A percentile compares a stretch with the other conserved stretches of the same genome.
phyloP scores from a whole-genome alignment of 2,888 invertebrate species.

The Callyntrura guangdongensis region DNA sequence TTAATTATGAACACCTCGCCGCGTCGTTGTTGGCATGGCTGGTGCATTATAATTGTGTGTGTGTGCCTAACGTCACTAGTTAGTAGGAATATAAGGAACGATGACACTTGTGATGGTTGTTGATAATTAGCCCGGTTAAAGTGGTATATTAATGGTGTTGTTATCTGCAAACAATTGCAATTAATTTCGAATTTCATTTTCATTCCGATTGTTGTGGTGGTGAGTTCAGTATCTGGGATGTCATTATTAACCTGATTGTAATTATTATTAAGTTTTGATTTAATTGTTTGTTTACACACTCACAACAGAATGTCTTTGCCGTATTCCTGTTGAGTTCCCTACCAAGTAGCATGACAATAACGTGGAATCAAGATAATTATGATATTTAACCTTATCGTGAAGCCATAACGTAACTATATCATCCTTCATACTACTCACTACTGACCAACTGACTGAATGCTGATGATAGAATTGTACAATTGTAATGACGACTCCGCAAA shows the following conservation, averaged over 20 bases:
- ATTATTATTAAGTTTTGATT: neutral
- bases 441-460: conserved; percentile 73
- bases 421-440: conserved; percentile 5
- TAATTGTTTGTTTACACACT: conserved; percentile 1
- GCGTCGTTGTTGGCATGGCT: neutral
- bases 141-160: conserved; percentile 25
- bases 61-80: neutral
- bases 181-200: conserved; percentile 42
- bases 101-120: neutral
- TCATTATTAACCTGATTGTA: neutral
- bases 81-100: too few relatives aligned
- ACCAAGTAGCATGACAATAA: neutral
- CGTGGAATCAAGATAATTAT: neutral
- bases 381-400: too few relatives aligned
- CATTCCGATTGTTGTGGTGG: neutral
- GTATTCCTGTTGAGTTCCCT: neutral
- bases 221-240: too few relatives aligned
- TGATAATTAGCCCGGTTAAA: conserved; percentile 15
- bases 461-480: neutral
- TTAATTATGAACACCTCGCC: conserved; percentile 15
- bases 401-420: neutral
- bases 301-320: neutral
- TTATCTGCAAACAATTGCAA: neutral
- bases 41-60: neutral
- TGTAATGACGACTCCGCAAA: neutral